phyloP scores from a whole-genome alignment of 2,113 vertebrate species.

The Cottus gobio region DNA sequence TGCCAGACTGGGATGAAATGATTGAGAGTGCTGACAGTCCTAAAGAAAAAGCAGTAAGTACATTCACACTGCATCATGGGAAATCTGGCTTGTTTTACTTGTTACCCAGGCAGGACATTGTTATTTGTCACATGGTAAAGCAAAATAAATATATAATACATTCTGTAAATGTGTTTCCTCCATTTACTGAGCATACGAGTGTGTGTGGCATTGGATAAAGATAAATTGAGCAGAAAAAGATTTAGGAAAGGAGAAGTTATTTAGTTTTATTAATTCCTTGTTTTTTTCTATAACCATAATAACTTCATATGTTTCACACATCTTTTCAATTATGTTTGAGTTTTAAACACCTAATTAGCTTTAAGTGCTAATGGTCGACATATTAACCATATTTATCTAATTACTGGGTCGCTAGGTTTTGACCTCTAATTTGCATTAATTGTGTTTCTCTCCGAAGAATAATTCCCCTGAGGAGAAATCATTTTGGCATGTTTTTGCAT shows the following conservation, averaged over 20 bases:
- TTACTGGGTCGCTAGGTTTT: not conserved
- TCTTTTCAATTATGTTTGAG: not conserved
- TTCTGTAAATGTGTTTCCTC: not conserved
- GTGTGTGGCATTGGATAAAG: not conserved
- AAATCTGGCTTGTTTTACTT: not conserved
- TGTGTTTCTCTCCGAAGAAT: not conserved
- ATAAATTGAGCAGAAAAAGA: not conserved
- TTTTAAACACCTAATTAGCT: not conserved
- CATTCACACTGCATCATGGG: not conserved
- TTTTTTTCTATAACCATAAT: not conserved
- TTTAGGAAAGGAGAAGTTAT: not conserved
- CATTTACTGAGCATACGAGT: not conserved
- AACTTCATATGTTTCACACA: not conserved
- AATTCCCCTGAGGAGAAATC: not conserved
- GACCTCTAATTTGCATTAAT: not conserved
- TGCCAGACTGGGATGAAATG: constrained; percentile 2
- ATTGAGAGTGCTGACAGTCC: constrained; percentile 3
- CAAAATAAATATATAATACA: not conserved
- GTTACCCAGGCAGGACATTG: not conserved
- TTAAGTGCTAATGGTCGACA: not conserved
- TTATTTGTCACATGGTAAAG: not conserved
- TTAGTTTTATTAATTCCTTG: not conserved
- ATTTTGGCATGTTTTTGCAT: not conserved
- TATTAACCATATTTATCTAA: not conserved
- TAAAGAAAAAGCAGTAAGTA: not conserved